Percentiles rank a stretch among this genome's conserved stretches.
phyloP scores from a whole-genome alignment of 2,113 vertebrate species.

The Riparia riparia region DNA sequence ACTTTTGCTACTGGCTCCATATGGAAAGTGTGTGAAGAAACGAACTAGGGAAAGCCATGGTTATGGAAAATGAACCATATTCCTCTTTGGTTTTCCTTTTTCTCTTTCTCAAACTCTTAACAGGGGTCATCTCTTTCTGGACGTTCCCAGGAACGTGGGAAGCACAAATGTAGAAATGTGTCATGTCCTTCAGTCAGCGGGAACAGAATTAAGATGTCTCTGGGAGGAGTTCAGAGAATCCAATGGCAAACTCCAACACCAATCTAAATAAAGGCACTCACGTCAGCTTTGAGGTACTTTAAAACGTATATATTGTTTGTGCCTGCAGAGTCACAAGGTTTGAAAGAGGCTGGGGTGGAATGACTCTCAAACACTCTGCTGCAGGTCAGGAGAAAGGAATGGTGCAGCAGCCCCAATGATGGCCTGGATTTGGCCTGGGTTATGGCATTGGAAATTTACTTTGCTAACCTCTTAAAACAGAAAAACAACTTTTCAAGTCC shows the following conservation, averaged over 20 bases:
- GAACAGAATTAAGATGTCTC: background rate
- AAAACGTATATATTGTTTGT: background rate
- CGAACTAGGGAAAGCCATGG: background rate
- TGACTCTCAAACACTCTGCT: background rate
- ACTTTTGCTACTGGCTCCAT: background rate
- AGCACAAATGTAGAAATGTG: background rate
- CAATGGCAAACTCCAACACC: background rate
- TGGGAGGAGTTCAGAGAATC: background rate
- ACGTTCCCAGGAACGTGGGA: background rate
- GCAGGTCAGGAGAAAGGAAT: background rate
- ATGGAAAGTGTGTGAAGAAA: background rate
- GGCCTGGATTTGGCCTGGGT: background rate
- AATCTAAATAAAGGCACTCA: background rate
- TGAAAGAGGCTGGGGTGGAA: background rate
- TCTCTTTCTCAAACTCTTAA: background rate
- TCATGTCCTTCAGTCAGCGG: background rate
- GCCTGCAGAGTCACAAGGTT: background rate
- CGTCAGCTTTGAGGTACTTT: background rate
- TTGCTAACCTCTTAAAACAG: background rate
- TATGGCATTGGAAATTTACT: background rate
- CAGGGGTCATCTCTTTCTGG: background rate
- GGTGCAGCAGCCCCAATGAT: background rate
- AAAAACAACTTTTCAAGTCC: background rate
- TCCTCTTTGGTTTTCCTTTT: background rate
- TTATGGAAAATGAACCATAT: background rate